Conservation (phyloP, 2,888 invertebrate species). For the Acheta domesticus region DNA sequence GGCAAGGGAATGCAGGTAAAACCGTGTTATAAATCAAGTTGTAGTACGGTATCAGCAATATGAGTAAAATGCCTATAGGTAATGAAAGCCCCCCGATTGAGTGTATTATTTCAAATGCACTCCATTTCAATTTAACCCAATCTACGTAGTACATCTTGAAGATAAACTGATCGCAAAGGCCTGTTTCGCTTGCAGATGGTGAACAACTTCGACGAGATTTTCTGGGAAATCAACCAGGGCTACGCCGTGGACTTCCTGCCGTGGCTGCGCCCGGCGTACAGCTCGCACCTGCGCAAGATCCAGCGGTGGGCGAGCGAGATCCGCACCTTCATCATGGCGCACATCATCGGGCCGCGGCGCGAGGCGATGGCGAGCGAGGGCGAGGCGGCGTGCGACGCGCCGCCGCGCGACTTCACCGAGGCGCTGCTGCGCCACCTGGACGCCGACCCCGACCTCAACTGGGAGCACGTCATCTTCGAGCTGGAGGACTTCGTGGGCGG, state of each 20-base stretch:
- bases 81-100: too few species aligned
- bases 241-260: constrained; percentile 84
- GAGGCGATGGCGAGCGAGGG: constrained; percentile 27
- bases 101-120: too few species aligned
- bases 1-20: too few species aligned
- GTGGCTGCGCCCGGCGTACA: constrained; percentile 72
- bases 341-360: constrained; percentile 63
- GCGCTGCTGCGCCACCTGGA: constrained; percentile 68
- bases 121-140: too few species aligned
- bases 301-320: constrained; percentile 67
- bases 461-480: constrained; percentile 76
- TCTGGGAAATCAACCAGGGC: constrained; percentile 83
- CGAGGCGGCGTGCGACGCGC: constrained; percentile 32
- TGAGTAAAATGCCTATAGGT: too few species aligned
- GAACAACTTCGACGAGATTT: constrained; percentile 76
- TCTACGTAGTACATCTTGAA: too few species aligned
- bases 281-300: constrained; percentile 63
- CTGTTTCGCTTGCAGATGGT: constrained; percentile 53
- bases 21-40: too few species aligned
- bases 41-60: too few species aligned
- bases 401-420: constrained; percentile 74
- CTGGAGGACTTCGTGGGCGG: constrained; percentile 85
- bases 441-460: constrained; percentile 64
- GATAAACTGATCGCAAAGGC: background rate
- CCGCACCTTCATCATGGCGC: constrained; percentile 67